A percentile compares a stretch with the other conserved stretches of the same genome.
Conservation (phyloP, 2,797 vertebrate genomes). For the Enteromius anoplus region DNA sequence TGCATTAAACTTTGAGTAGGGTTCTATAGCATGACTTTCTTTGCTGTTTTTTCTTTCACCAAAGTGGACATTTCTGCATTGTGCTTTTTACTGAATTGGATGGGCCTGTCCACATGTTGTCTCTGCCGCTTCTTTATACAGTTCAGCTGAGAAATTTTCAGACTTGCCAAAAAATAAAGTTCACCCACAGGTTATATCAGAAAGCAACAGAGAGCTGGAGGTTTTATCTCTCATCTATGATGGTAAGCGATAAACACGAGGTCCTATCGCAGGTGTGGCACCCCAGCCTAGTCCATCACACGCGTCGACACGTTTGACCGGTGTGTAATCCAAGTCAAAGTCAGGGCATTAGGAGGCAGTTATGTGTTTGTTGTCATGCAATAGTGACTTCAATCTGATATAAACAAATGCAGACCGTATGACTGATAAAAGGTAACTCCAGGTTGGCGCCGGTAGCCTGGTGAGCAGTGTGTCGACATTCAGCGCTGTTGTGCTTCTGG, state of each 20-base stretch:
- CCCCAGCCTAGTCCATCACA: conserved; percentile 25
- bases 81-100: background rate
- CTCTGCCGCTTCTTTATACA: background rate
- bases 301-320: conserved; percentile 34
- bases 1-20: background rate
- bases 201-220: conserved; percentile 2
- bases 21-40: background rate
- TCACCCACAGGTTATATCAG: conserved; percentile 34
- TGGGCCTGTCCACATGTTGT: background rate
- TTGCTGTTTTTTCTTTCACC: background rate
- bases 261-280: conserved; percentile 27
- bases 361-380: conserved; percentile 50
- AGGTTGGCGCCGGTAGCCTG: background rate
- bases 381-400: conserved; percentile 54
- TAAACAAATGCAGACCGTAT: background rate
- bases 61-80: background rate
- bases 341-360: conserved; percentile 1
- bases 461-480: too few species aligned
- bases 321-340: conserved; percentile 30
- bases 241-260: conserved; percentile 36
- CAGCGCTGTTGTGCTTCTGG: too few species aligned
- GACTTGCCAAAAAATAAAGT: conserved; percentile 45
- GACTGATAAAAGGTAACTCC: conserved; percentile 33
- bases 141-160: background rate
- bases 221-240: conserved; percentile 28